Evolutionary conservation across 1,140 invertebrate species (phyloP), one percentile per base, ranked within the genome.

Genomic region (Pentalonia nigronervosa): DNA sequence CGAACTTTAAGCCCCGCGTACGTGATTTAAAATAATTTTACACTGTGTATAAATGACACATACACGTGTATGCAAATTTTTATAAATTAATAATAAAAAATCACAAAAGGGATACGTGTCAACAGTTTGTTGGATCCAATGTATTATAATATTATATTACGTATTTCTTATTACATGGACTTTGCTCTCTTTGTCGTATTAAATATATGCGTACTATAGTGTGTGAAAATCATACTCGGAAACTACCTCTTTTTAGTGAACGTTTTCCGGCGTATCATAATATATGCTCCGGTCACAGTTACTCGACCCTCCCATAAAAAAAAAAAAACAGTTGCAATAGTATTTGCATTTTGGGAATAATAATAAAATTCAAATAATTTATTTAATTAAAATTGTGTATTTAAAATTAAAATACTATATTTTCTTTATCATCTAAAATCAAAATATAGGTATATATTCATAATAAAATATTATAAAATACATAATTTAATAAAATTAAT

Each of bases 11-110:
- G 41, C 25, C 23, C 25, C 47, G 83, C 9, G 41, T 41, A 86
- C 83, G 83, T 86, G 83, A 45, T 86, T 45, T 8, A 30, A 86
- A 86, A 86, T 86, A 86, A 45, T 86, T 86, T 47, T 14, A 25
- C 36, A 30, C 11, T 0, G 41, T 21, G 83, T 45, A 45, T 30
- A 47, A 36, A 36, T 84, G 6, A 81, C 76, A 41, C 9, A 45
- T 30, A 86, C 3, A 23, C 23, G 6, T 86, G 7, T 84, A 86
- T 86, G 83, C 83, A 86, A 86, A 47, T 86, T 47, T 41, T 67
- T 67, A 86, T 86, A 86, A 86, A 36, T 23, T 41, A 86, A 45
- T 45, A 45, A 86, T 45, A 86, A 86, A 45, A 86, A 86, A 86
- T 47, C 41, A n/a, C 36, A 7, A 41, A 83, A 36, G 9, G 34